A percentile compares a stretch with the other conserved stretches of the same genome.
Conservation (phyloP, 1,140 invertebrate species). For the Proctacanthus coquilletti region DNA sequence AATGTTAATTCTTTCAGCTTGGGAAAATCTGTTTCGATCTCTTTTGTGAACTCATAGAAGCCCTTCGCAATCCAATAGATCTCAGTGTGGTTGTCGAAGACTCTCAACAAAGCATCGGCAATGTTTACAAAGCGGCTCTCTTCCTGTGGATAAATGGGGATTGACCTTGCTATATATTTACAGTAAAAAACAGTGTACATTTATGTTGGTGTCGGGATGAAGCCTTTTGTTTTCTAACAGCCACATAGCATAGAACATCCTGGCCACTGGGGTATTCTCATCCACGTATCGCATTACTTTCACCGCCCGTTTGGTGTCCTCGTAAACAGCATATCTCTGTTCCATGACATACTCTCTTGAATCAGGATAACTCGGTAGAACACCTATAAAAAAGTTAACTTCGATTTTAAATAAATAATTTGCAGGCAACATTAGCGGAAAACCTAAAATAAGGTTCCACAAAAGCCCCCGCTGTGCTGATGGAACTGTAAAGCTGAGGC, state of each 20-base stretch:
- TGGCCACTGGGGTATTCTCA: constrained; percentile 36
- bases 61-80: constrained; percentile 63
- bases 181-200: constrained; percentile 8
- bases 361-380: constrained; percentile 55
- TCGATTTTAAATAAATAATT: too few species aligned
- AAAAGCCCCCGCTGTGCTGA: constrained; percentile 61
- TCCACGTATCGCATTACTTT: constrained; percentile 44
- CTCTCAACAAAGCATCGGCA: constrained; percentile 47
- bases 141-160: constrained; percentile 27
- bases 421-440: neutral
- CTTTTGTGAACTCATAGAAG: constrained; percentile 49
- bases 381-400: constrained; percentile 37
- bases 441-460: constrained; percentile 73
- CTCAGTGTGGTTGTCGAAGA: constrained; percentile 54
- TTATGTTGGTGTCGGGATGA: constrained; percentile 38
- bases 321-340: constrained; percentile 55
- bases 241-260: constrained; percentile 60
- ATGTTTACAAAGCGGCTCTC: constrained; percentile 44
- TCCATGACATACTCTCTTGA: constrained; percentile 56
- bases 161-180: too few species aligned
- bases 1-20: constrained; percentile 48
- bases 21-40: constrained; percentile 43
- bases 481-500: constrained; percentile 66
- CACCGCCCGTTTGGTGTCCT: constrained; percentile 55
- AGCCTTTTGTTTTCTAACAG: constrained; percentile 48